Conservation (phyloP, 1,140 invertebrate species). For the Musca vetustissima region DNA sequence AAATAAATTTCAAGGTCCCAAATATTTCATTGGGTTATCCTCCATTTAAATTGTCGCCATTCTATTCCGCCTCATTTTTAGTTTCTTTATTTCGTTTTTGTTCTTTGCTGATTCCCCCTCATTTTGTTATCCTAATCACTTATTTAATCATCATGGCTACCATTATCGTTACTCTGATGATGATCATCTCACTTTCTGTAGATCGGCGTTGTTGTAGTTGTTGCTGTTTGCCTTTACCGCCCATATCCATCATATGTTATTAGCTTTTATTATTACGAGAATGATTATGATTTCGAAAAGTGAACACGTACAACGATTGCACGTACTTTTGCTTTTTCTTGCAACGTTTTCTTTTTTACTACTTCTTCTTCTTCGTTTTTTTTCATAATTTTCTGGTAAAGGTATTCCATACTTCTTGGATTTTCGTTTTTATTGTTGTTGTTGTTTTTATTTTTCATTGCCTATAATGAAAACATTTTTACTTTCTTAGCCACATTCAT, state of each 20-base stretch:
- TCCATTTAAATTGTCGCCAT: too few species aligned
- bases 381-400: constrained; percentile 1
- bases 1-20: too few species aligned
- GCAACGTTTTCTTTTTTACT: too few species aligned
- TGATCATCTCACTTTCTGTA: not conserved
- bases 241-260: constrained; percentile 34
- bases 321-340: constrained; percentile 16
- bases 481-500: constrained; percentile 11
- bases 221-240: constrained; percentile 16
- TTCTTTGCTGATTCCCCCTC: not conserved
- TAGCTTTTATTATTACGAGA: constrained; percentile 33
- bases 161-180: too few species aligned
- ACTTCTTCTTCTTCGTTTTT: constrained; percentile 5
- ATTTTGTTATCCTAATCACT: constrained; percentile 19
- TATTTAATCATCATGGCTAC: not conserved
- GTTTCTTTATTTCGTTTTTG: not conserved
- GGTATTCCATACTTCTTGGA: not conserved
- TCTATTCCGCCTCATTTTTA: too few species aligned
- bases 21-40: too few species aligned
- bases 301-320: constrained; percentile 28
- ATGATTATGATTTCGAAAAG: constrained; percentile 32
- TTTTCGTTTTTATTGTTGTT: not conserved
- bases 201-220: not conserved
- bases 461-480: constrained; percentile 7
- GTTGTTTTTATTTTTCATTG: not conserved